Evolutionary conservation across 2,888 invertebrate species (phyloP).

Genomic region (Pardosa pseudoannulata): DNA sequence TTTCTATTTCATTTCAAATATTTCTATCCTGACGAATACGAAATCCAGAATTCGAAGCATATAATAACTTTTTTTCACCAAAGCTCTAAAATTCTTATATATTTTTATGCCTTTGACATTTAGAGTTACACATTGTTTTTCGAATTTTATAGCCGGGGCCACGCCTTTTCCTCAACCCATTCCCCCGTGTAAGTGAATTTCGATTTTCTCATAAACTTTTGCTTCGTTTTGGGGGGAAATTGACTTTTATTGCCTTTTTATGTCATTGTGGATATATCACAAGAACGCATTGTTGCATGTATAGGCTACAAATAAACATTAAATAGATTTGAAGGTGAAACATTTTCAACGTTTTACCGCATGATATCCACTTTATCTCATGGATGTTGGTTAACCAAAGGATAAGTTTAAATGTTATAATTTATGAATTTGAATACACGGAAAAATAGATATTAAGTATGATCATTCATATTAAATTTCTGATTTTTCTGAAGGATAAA

Average conservation of each 20-base stretch:
- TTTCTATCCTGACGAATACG: not conserved
- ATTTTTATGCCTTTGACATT: constrained; percentile 13
- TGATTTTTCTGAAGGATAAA: too few relatives aligned
- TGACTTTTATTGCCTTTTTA: not conserved
- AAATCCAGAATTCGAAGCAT: not conserved
- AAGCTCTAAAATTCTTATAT: not conserved
- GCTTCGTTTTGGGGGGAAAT: not conserved
- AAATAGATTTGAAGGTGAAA: not conserved
- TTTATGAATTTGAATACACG: too few relatives aligned
- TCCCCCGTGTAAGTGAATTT: not conserved
- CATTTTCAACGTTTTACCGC: not conserved
- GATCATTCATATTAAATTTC: too few relatives aligned
- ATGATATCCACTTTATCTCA: not conserved
- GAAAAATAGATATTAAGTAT: too few relatives aligned
- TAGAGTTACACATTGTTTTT: not conserved
- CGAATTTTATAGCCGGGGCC: not conserved
- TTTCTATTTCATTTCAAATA: not conserved
- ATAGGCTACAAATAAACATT: not conserved
- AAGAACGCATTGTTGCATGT: not conserved
- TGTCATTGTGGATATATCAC: not conserved
- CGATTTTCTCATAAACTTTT: constrained; percentile 5
- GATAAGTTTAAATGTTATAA: too few relatives aligned
- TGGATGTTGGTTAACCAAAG: not conserved
- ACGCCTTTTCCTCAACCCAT: constrained; percentile 1
- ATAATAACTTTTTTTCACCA: not conserved